phyloP scores from a whole-genome alignment of 2,797 vertebrate genomes.

The Notolabrus celidotus region DNA sequence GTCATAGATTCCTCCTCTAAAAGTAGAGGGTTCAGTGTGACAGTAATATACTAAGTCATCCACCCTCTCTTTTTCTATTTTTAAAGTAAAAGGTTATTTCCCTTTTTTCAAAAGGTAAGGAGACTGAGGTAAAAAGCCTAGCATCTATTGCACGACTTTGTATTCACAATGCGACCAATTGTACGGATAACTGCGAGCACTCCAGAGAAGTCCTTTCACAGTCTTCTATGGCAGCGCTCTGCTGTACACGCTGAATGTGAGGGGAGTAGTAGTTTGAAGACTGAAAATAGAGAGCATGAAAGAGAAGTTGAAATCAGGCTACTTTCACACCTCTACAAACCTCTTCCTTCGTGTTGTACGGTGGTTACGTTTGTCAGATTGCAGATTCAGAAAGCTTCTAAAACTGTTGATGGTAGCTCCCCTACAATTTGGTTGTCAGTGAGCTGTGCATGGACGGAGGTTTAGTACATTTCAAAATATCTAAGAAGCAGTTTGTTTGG shows the following conservation, averaged over 20 bases:
- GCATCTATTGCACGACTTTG: background rate
- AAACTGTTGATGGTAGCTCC: background rate
- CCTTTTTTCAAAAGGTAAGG: background rate
- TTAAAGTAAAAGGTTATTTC: background rate
- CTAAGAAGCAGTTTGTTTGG: slow-evolving; percentile 12
- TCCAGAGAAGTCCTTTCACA: background rate
- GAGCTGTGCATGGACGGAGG: background rate
- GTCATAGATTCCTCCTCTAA: background rate
- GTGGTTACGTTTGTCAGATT: background rate
- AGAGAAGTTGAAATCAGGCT: background rate
- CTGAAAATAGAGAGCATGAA: background rate
- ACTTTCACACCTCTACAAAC: background rate
- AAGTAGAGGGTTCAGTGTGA: background rate
- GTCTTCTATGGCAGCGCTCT: background rate
- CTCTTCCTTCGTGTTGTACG: background rate
- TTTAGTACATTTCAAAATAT: background rate
- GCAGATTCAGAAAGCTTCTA: background rate
- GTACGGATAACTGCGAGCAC: background rate
- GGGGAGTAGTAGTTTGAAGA: background rate
- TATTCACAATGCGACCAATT: background rate
- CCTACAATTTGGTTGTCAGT: background rate
- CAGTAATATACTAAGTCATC: too few species aligned
- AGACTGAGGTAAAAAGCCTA: background rate
- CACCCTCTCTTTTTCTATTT: too few species aligned
- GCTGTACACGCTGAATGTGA: background rate